Percentiles rank a stretch among this genome's conserved stretches.
These are phyloP conservation scores for Agonopterix heracliana DNA, from an alignment of 2,888 invertebrate genomes.

Conservation along the genomic window DNA sequence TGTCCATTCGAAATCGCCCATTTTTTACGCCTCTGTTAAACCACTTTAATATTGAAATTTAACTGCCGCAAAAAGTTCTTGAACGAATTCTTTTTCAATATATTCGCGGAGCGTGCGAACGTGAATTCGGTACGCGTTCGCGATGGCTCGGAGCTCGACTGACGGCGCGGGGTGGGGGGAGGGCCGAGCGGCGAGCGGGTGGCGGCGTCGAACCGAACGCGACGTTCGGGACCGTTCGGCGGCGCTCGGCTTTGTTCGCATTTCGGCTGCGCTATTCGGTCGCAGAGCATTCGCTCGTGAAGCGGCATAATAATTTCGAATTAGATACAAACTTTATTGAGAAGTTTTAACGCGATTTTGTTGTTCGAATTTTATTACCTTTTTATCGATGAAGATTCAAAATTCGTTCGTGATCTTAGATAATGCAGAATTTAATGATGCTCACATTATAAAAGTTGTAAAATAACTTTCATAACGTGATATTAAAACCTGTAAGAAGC, in stretches of 20 bases:
- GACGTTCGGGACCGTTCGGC: slow-evolving; percentile 29
- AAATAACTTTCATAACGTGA: too few relatives aligned
- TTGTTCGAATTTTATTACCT: too few relatives aligned
- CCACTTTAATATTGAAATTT: neutral
- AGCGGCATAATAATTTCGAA: too few relatives aligned
- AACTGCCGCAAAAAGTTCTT: neutral
- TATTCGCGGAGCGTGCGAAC: slow-evolving; percentile 18
- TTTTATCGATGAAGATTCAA: too few relatives aligned
- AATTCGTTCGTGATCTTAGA: too few relatives aligned
- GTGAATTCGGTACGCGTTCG: slow-evolving; percentile 33
- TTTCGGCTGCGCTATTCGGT: neutral
- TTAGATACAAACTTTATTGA: too few relatives aligned
- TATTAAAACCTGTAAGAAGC: too few relatives aligned
- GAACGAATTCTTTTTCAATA: neutral
- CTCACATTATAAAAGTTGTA: too few relatives aligned
- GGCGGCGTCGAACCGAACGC: slow-evolving; percentile 8
- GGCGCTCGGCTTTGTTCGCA: slow-evolving; percentile 4
- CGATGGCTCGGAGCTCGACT: slow-evolving; percentile 32
- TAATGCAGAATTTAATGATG: too few relatives aligned
- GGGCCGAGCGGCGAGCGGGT: slow-evolving; percentile 6
- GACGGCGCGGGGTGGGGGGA: slow-evolving; percentile 16
- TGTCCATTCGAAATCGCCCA: slow-evolving; percentile 53
- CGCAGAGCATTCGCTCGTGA: neutral
- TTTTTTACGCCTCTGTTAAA: slow-evolving; percentile 9
- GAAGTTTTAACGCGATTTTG: too few relatives aligned